These are phyloP conservation scores for Elephantulus edwardii DNA, from an alignment of 2,113 vertebrate species.

Conservation along the genomic window DNA sequence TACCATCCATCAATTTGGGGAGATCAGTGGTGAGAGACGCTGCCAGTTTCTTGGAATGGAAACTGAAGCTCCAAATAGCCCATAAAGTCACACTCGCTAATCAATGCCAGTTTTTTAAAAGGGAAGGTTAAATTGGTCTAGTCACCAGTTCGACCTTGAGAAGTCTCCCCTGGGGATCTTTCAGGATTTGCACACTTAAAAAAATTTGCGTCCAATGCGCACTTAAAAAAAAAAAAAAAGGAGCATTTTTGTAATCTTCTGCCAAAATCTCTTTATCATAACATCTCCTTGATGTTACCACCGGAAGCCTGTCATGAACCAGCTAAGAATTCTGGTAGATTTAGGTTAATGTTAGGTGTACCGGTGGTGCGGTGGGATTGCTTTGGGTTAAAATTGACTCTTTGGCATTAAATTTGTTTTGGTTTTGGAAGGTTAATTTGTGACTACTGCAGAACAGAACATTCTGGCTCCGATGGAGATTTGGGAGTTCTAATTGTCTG, in stretches of 20 bases:
- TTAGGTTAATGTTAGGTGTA: slow-evolving; percentile 38
- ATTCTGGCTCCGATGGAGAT: background rate
- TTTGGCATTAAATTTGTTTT: background rate
- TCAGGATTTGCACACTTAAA: background rate
- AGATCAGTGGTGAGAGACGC: slow-evolving; percentile 80
- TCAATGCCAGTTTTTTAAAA: slow-evolving; percentile 73
- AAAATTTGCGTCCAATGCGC: background rate
- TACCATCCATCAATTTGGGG: slow-evolving; percentile 79
- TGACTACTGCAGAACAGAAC: slow-evolving; percentile 39
- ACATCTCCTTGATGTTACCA: background rate
- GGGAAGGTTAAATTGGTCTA: slow-evolving; percentile 62
- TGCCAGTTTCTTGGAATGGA: slow-evolving; percentile 77
- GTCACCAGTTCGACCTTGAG: slow-evolving; percentile 44
- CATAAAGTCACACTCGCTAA: slow-evolving; percentile 34
- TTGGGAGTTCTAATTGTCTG: background rate
- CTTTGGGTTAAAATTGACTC: background rate
- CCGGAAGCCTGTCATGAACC: slow-evolving; percentile 10
- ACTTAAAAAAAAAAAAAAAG: background rate
- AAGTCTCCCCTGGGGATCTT: slow-evolving; percentile 63
- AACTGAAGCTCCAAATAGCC: slow-evolving; percentile 55
- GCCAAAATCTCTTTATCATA: background rate
- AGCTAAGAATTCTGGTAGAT: slow-evolving; percentile 29
- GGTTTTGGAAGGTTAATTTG: slow-evolving; percentile 31
- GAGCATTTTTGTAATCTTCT: background rate
- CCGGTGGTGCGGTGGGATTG: background rate